phyloP scores from a whole-genome alignment of 1,140 invertebrate genomes.

The Formica selysi region DNA sequence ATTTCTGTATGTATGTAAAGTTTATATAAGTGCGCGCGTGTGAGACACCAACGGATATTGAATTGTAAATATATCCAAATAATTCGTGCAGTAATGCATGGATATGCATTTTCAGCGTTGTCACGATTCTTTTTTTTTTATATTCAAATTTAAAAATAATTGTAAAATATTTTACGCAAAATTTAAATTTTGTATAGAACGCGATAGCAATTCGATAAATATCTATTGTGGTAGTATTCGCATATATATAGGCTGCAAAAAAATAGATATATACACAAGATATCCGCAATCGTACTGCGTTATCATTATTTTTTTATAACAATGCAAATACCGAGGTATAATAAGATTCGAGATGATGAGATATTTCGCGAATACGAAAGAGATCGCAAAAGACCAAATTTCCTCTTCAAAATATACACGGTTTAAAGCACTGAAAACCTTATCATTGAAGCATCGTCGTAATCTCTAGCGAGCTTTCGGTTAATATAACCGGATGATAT shows the following conservation, averaged over 20 bases:
- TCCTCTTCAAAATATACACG: neutral
- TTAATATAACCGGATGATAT: neutral
- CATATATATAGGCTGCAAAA: neutral
- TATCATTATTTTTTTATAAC: slow-evolving; percentile 60
- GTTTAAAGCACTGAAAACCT: neutral
- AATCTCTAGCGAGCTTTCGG: neutral
- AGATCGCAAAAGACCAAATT: slow-evolving; percentile 12
- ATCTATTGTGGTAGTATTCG: slow-evolving; percentile 32
- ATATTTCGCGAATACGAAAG: neutral
- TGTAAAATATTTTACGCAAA: slow-evolving; percentile 55
- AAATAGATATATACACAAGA: neutral
- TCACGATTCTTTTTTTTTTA: slow-evolving; percentile 24
- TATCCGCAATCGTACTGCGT: neutral
- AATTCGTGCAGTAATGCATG: slow-evolving; percentile 39
- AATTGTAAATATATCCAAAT: slow-evolving; percentile 57
- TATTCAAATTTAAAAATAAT: slow-evolving; percentile 41
- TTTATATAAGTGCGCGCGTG: neutral
- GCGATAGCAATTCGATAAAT: slow-evolving; percentile 35
- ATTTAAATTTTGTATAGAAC: slow-evolving; percentile 53
- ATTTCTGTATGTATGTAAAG: neutral
- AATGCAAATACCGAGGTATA: slow-evolving; percentile 33
- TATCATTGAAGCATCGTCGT: neutral
- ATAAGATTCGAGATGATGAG: slow-evolving; percentile 46
- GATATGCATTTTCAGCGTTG: slow-evolving; percentile 13
- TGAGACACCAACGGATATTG: slow-evolving; percentile 32